Evolutionary conservation across 2,888 invertebrate genomes (phyloP), one percentile per base, ranked within the genome.

Genomic region (Mimumesa dahlbomi): DNA sequence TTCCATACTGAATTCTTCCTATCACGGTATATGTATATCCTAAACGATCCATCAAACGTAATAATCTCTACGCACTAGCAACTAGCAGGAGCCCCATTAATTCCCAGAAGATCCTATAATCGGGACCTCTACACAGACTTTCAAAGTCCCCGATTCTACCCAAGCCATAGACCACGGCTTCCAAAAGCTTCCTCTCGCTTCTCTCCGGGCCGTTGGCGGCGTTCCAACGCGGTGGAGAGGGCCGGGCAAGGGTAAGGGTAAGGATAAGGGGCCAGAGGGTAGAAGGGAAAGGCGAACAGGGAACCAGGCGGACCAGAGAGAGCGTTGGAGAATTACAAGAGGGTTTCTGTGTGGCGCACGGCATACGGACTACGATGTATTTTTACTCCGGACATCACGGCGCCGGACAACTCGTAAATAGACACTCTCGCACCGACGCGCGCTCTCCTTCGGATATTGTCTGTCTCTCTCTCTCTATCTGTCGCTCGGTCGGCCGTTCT

Each of bases 341-440:
- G 77, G 73, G 76, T 79, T 82, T 82, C 76, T 82, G 81, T 83
- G 69, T 75, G 76, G 73, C 75, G 73, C 77, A 76, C 79, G 75
- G 75, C 74, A 79, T 84, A 85, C 82, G 84, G 82, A 87, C 82
- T 82, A 84, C 84, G 84, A 81, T 87, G 85, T 89, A 89, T 89
- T 88, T 89, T 89, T 89, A 88, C 88, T 85, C 88, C 85, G 89
- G 89, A 89, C 89, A 88, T 88, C 86, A 84, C 87, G 89, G 89
- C 89, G 89, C 89, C 89, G 88, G 87, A 89, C 89, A 89, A 88
- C 87, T 88, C 89, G 87, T 88, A 89, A 89, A 89, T 89, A 89
- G 88, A 88, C 84, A 84, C 85, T 84, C 86, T 84, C 81, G 82
- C 77, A 77, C 69, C 70, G 73, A 75, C 73, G 75, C 81, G 77